phyloP scores from a whole-genome alignment of 2,888 invertebrate genomes.

The Lottia scabra region DNA sequence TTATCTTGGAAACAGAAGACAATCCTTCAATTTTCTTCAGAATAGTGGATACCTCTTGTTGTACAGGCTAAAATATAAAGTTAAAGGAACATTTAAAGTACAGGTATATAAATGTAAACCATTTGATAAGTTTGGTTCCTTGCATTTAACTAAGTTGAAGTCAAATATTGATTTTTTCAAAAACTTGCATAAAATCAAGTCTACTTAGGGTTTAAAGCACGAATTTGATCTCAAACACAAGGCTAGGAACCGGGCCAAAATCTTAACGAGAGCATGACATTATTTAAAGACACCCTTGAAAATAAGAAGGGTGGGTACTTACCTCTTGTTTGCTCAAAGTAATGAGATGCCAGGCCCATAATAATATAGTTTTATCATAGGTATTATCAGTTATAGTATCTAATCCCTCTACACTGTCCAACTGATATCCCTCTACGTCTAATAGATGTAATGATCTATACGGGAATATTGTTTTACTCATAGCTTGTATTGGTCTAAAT shows the following conservation, averaged over 20 bases:
- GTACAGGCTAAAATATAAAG: neutral
- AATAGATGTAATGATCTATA: conserved; percentile 35
- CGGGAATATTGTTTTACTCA: conserved; percentile 12
- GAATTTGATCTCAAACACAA: too few species aligned
- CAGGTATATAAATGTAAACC: too few species aligned
- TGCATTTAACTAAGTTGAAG: too few species aligned
- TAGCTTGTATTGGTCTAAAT: conserved; percentile 13
- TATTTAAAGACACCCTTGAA: too few species aligned
- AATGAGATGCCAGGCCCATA: conserved; percentile 15
- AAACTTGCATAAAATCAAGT: too few species aligned
- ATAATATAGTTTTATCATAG: neutral
- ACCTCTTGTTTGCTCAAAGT: neutral
- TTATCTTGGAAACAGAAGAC: neutral
- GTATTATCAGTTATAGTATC: neutral
- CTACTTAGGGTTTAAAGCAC: too few species aligned
- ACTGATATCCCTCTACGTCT: conserved; percentile 30
- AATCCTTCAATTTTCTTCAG: neutral
- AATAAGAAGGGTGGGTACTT: neutral
- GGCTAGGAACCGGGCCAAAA: too few species aligned
- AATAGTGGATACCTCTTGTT: neutral
- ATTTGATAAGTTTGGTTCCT: too few species aligned
- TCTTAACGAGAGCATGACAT: too few species aligned
- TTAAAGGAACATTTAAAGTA: too few species aligned
- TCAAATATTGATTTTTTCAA: too few species aligned
- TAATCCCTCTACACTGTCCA: neutral